Evolutionary conservation across 1,140 invertebrate genomes (phyloP), one percentile per base, ranked within the genome.

Genomic region (Harlomillsia oculata): DNA sequence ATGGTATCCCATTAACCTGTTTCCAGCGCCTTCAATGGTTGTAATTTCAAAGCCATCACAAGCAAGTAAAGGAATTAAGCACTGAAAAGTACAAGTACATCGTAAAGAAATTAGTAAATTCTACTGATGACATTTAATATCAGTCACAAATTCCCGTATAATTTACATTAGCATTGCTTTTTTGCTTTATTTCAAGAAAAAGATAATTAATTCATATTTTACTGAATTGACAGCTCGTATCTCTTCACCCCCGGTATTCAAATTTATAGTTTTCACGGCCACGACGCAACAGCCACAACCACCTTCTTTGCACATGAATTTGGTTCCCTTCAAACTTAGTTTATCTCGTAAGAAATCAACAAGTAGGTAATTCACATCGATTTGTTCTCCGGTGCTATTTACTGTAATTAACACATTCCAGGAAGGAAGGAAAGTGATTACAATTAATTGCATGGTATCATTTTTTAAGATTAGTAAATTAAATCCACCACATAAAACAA

Each of bases 11-110:
- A 67, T 57, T 28, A 62, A 56, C 16, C 64, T 66, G 58, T 68
- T 70, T 1, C 74, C 73, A 4, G 76, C 49, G 9, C 73, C 73
- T 63, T 78, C 76, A n/a, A 77, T 62, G 1, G 76, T 77, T 14
- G 70, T 71, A 5, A 78, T 70, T 34, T 72, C 64, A 66, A 69
- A 70, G 5, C 72, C 72, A 65, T 76, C 69, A 65, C 74, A 75
- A 36, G 67, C 60, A 36, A 71, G 71, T 5, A 78, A 26, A 9
- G 76, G 76, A 25, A 71, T 67, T 8, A 78, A 56, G 62, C 77
- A 78, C 74, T 75, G 54, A 13, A 68, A 67, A n/a, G n/a, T n/a
- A n/a, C n/a, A n/a, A n/a, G n/a, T n/a, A n/a, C n/a, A n/a, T n/a
- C n/a, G n/a, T n/a, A n/a, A n/a, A n/a, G n/a, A n/a, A n/a, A n/a